phyloP scores from a whole-genome alignment of 2,113 vertebrate genomes.

The Dinomys branickii region DNA sequence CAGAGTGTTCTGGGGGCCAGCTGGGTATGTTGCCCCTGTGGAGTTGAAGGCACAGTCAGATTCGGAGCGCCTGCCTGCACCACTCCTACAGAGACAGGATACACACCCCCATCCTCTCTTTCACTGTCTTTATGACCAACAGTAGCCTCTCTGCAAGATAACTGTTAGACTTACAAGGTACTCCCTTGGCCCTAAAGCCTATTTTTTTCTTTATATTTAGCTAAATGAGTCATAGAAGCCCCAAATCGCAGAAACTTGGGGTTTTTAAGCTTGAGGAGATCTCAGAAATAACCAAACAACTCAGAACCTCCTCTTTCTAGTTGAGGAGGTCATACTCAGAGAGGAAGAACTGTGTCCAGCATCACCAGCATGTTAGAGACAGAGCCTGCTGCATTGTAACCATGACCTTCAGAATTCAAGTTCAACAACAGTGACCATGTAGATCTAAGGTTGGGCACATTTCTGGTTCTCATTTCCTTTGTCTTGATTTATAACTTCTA shows the following conservation, averaged over 20 bases:
- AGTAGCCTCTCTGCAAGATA: not conserved
- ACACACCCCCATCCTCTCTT: not conserved
- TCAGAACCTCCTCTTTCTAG: not conserved
- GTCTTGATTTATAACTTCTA: not conserved
- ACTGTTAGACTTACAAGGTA: not conserved
- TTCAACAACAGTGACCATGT: not conserved
- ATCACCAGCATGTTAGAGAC: not conserved
- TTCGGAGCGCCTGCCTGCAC: not conserved
- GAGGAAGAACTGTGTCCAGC: not conserved
- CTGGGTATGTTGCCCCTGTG: rapidly evolving
- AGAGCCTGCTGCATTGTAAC: not conserved
- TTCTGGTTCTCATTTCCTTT: not conserved
- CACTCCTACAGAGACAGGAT: rapidly evolving
- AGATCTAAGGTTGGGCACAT: not conserved
- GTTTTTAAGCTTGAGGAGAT: not conserved
- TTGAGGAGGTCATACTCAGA: not conserved
- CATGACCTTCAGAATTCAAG: not conserved
- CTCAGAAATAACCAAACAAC: slow-evolving; percentile 31
- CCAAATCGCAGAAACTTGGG: not conserved
- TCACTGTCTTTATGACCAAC: not conserved
- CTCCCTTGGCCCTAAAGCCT: not conserved
- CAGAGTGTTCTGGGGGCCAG: not conserved
- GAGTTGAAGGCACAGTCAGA: not conserved
- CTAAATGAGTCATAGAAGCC: not conserved
- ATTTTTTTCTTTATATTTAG: not conserved